phyloP scores from a whole-genome alignment of 2,113 vertebrate genomes.

The Anas platyrhynchos region DNA sequence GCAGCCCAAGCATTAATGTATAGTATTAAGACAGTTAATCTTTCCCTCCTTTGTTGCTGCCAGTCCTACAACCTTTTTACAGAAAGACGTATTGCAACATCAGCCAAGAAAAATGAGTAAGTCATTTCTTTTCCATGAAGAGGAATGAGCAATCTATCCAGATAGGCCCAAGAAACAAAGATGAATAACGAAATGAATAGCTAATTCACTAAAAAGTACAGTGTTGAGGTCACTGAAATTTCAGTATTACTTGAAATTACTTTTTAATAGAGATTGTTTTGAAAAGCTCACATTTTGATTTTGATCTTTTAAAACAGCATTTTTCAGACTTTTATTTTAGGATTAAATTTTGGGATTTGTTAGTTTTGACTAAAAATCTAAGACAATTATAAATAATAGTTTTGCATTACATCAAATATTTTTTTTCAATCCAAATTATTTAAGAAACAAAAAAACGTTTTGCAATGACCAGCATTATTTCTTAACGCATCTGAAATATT shows the following conservation, averaged over 20 bases:
- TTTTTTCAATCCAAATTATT: background rate
- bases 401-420: background rate
- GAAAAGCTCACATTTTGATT: background rate
- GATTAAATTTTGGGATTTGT: background rate
- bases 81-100: slow-evolving; percentile 52
- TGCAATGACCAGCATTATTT: background rate
- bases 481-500: background rate
- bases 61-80: slow-evolving; percentile 8
- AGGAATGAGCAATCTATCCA: slow-evolving; percentile 24
- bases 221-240: background rate
- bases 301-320: background rate
- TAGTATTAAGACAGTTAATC: slow-evolving; percentile 26
- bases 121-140: slow-evolving; percentile 31
- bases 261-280: slow-evolving; percentile 19
- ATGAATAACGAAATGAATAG: slow-evolving; percentile 47
- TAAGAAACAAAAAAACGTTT: background rate
- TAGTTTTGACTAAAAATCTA: background rate
- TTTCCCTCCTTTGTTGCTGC: slow-evolving; percentile 25
- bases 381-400: background rate
- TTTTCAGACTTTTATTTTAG: background rate
- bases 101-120: slow-evolving; percentile 61
- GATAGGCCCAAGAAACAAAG: slow-evolving; percentile 29
- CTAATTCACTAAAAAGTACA: slow-evolving; percentile 22
- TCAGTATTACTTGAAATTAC: background rate
- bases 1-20: background rate